A percentile compares a stretch with the other conserved stretches of the same genome.
These are phyloP conservation scores for Butastur rufipennis DNA, from an alignment of 2,113 vertebrate genomes.

Conservation along the genomic window DNA sequence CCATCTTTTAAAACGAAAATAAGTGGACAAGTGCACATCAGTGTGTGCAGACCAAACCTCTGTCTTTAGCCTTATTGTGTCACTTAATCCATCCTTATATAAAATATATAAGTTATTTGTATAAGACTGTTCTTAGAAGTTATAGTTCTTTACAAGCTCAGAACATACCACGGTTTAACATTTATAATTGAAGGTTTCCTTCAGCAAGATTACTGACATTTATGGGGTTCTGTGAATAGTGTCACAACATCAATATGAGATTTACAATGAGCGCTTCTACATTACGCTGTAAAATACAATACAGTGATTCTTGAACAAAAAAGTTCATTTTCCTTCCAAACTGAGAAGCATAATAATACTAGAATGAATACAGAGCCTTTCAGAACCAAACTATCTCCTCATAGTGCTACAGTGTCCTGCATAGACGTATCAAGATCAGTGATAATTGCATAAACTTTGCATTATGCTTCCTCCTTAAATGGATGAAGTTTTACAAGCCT, in stretches of 20 bases:
- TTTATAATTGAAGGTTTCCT: background rate
- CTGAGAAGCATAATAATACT: background rate
- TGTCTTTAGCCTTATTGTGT: background rate
- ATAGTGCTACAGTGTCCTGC: background rate
- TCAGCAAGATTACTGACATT: background rate
- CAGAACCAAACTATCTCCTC: background rate
- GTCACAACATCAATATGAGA: slow-evolving; percentile 9
- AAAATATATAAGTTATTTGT: background rate
- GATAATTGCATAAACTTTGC: background rate
- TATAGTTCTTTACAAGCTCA: background rate
- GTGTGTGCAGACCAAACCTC: background rate
- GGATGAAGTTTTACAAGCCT: background rate
- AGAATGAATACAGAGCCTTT: background rate
- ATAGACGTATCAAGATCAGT: background rate
- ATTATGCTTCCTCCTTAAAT: background rate
- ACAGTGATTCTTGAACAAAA: background rate
- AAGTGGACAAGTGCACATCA: background rate
- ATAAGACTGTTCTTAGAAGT: background rate
- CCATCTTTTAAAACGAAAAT: background rate
- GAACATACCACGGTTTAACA: background rate
- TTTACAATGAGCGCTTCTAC: background rate
- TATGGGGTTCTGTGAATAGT: background rate
- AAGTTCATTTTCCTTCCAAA: background rate
- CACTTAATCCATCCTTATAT: background rate
- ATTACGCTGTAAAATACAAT: background rate